Evolutionary conservation across 2,797 vertebrate genomes (phyloP).

Genomic region (Anas flavirostris): DNA sequence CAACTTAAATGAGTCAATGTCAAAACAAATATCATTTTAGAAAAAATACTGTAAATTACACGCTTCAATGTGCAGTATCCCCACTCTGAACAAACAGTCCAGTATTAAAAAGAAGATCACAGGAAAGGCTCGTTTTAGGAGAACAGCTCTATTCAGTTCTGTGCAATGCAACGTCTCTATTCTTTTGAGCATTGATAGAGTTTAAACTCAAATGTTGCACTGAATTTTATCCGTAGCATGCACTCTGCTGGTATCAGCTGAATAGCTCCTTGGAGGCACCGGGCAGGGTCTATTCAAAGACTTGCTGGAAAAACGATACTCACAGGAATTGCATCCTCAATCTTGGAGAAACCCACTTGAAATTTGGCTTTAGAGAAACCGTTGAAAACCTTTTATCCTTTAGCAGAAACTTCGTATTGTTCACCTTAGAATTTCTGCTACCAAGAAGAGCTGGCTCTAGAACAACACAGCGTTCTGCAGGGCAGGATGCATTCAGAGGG

Average conservation of each 20-base stretch:
- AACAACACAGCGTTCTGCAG: rapidly evolving
- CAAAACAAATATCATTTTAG: conserved; percentile 83
- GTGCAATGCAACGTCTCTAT: background rate
- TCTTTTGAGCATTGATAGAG: background rate
- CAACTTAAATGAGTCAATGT: conserved; percentile 87
- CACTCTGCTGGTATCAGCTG: background rate
- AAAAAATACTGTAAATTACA: conserved; percentile 49
- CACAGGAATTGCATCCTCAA: background rate
- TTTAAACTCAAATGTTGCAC: background rate
- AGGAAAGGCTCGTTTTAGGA: background rate
- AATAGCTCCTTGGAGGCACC: background rate
- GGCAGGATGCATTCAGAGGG: background rate
- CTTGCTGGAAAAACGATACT: background rate
- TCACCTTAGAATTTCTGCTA: background rate
- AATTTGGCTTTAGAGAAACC: background rate
- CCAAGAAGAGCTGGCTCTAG: background rate
- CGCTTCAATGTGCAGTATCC: conserved; percentile 21
- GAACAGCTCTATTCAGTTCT: background rate
- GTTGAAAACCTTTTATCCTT: background rate
- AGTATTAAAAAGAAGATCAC: background rate
- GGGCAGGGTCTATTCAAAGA: background rate
- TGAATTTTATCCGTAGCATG: rapidly evolving
- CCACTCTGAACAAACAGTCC: conserved; percentile 25
- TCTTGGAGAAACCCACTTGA: background rate
- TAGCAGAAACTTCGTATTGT: background rate